Evolutionary conservation across 2,888 invertebrate species (phyloP).

Genomic region (Epinotia bilunana): DNA sequence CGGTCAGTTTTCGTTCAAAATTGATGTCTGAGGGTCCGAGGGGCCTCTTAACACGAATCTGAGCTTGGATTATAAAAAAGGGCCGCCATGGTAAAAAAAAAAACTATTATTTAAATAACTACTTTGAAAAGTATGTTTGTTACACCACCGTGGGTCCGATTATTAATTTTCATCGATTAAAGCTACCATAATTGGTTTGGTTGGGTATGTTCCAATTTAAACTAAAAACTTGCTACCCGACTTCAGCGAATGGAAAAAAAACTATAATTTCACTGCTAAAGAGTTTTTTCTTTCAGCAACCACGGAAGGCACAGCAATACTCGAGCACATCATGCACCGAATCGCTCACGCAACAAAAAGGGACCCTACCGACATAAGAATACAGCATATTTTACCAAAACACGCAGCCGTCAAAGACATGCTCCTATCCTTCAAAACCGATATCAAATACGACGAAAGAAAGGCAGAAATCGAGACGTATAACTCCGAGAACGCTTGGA

Average conservation of each 20-base stretch:
- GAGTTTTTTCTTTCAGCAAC: slow-evolving; percentile 65
- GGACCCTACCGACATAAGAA: slow-evolving; percentile 85
- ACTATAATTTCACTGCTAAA: not conserved
- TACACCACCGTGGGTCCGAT: too few relatives aligned
- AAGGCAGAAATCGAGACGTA: slow-evolving; percentile 79
- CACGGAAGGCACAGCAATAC: slow-evolving; percentile 83
- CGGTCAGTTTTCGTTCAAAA: too few relatives aligned
- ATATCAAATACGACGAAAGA: slow-evolving; percentile 83
- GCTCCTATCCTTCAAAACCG: slow-evolving; percentile 83
- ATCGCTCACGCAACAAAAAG: slow-evolving; percentile 82
- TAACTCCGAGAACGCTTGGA: slow-evolving; percentile 89
- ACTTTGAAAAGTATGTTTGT: too few relatives aligned
- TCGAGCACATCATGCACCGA: slow-evolving; percentile 88
- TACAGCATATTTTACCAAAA: slow-evolving; percentile 76
- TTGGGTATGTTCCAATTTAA: too few relatives aligned
- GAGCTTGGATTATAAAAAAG: too few relatives aligned
- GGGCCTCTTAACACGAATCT: too few relatives aligned
- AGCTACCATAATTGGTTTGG: too few relatives aligned
- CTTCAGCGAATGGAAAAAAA: not conserved
- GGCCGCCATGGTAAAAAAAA: too few relatives aligned
- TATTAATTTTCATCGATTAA: too few relatives aligned
- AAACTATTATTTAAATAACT: too few relatives aligned
- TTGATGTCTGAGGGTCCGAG: too few relatives aligned
- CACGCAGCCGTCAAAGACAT: slow-evolving; percentile 73
- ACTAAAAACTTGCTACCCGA: slow-evolving; percentile 84